A percentile compares a stretch with the other conserved stretches of the same genome.
These are phyloP conservation scores for Mythimna albipuncta DNA, from an alignment of 2,888 invertebrate species.

Conservation along the genomic window DNA sequence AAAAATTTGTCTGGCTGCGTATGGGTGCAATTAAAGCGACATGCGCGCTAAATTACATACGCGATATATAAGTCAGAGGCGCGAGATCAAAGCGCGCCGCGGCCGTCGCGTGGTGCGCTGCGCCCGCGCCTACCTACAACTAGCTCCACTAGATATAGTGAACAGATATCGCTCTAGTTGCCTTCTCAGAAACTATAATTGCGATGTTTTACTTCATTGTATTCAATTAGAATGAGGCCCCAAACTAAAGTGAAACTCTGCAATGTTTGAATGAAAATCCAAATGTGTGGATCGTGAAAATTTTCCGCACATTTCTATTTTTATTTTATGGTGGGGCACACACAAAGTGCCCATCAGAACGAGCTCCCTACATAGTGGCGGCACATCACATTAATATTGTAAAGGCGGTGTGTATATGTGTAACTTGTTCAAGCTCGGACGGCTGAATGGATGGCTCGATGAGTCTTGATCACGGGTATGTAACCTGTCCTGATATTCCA, in stretches of 20 bases:
- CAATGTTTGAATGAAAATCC: no score
- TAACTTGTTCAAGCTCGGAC: no score
- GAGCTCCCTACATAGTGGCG: background rate
- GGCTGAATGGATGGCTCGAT: no score
- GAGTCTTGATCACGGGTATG: background rate
- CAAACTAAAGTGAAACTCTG: background rate
- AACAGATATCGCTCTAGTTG: conserved; percentile 13
- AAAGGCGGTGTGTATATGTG: no score
- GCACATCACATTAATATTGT: no score
- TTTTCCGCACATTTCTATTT: background rate
- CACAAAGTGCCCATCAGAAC: background rate
- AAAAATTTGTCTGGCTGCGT: background rate
- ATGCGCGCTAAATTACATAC: conserved; percentile 28
- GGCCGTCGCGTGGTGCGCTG: background rate
- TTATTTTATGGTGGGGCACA: background rate
- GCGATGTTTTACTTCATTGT: background rate
- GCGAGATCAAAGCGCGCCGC: conserved; percentile 31
- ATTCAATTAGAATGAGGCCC: background rate
- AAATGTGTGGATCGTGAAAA: background rate
- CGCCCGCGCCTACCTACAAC: conserved; percentile 9
- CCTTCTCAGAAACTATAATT: conserved; percentile 16
- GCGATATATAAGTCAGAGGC: conserved; percentile 1
- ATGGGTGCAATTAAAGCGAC: conserved; percentile 20
- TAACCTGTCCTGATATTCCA: background rate
- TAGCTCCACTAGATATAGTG: conserved; percentile 6